Evolutionary conservation across 92 coral and sea anemone genomes (phyloP).

Genomic region (Porites divaricata): DNA sequence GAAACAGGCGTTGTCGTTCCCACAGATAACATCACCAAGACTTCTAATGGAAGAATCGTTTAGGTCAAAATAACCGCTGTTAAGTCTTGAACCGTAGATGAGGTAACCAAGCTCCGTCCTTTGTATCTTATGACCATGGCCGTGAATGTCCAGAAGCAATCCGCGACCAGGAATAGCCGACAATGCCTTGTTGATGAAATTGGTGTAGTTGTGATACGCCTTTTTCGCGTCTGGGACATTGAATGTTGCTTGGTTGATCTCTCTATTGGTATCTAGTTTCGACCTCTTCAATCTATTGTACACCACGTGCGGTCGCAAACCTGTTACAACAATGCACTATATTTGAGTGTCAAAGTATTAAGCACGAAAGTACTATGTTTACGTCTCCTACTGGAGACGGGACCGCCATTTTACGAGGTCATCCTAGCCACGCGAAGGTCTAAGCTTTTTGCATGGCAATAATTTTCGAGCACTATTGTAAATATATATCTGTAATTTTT

Average conservation of each 20-base stretch:
- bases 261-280: slow-evolving; percentile 37
- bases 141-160: slow-evolving; percentile 38
- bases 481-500: no score
- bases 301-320: slow-evolving; percentile 53
- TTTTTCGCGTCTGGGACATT: slow-evolving; percentile 33
- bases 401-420: no score
- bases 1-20: not conserved
- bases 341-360: no score
- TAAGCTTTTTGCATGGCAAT: no score
- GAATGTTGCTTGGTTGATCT: slow-evolving; percentile 37
- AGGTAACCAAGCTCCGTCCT: slow-evolving; percentile 49
- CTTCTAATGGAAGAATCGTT: slow-evolving; percentile 15
- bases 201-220: slow-evolving; percentile 38
- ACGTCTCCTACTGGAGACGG: no score
- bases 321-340: not conserved
- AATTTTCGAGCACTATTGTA: no score
- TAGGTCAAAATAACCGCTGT: not conserved
- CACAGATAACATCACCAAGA: slow-evolving; percentile 18
- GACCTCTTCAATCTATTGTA: slow-evolving; percentile 27
- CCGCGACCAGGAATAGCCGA: slow-evolving; percentile 7
- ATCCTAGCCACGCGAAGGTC: no score
- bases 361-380: no score
- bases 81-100: not conserved
- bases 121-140: slow-evolving; percentile 15
- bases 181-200: slow-evolving; percentile 23